Evolutionary conservation across 1,140 invertebrate genomes (phyloP).

Genomic region (Stenopsyche tienmushanensis): DNA sequence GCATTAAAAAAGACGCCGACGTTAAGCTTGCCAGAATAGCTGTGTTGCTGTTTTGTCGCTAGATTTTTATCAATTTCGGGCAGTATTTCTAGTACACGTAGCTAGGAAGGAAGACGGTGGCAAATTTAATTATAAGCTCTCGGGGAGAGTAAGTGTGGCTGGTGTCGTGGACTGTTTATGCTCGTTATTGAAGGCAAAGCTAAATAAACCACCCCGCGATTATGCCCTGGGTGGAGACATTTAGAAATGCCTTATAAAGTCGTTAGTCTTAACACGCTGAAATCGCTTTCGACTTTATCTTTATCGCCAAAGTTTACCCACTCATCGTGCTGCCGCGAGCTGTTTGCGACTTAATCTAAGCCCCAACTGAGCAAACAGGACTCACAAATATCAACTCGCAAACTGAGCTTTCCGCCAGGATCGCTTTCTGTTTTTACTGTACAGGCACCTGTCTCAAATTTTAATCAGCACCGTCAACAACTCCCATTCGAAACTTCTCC

Average conservation of each 20-base stretch:
- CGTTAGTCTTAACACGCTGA: slow-evolving; percentile 29
- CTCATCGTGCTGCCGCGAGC: slow-evolving; percentile 26
- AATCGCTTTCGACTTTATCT: slow-evolving; percentile 34
- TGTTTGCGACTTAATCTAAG: slow-evolving; percentile 29
- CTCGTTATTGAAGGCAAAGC: slow-evolving; percentile 16
- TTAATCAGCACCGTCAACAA: no score
- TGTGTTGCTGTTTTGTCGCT: no score
- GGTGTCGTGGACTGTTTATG: slow-evolving; percentile 6
- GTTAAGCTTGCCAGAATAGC: no score
- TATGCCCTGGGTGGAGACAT: slow-evolving; percentile 15
- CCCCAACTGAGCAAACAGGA: slow-evolving; percentile 23
- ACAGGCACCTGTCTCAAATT: background rate
- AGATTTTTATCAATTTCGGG: no score
- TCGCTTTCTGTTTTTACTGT: background rate
- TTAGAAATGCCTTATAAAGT: slow-evolving; percentile 31
- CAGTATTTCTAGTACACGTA: no score
- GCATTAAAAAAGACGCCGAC: no score
- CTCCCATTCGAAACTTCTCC: no score
- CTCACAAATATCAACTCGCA: slow-evolving; percentile 22
- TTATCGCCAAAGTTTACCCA: slow-evolving; percentile 30
- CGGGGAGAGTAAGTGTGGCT: background rate
- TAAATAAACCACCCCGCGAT: slow-evolving; percentile 15
- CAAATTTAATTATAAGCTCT: slow-evolving; percentile 14
- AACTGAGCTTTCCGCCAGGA: slow-evolving; percentile 18
- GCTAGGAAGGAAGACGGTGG: background rate